Conservation (phyloP, 2,113 vertebrate genomes). For the Plecturocebus donacophilus region DNA sequence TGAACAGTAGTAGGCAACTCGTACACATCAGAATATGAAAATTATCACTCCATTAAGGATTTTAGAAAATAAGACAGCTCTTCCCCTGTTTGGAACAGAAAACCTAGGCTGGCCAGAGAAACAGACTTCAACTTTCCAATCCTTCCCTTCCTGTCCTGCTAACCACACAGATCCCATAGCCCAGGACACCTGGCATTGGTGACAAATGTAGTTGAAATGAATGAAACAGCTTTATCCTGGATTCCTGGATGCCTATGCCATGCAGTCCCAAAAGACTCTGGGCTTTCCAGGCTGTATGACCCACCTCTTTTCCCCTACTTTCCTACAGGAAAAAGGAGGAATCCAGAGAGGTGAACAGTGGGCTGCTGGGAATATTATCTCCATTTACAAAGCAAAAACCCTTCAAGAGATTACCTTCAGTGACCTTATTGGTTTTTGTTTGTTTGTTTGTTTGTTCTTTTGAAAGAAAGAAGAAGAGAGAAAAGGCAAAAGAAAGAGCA, state of each 20-base stretch:
- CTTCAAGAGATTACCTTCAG: conserved; percentile 15
- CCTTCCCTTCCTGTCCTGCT: not conserved
- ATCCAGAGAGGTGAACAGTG: not conserved
- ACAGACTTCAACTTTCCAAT: not conserved
- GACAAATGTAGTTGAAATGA: not conserved
- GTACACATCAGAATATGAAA: conserved; percentile 46
- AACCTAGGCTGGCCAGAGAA: not conserved
- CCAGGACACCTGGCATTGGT: not conserved
- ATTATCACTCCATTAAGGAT: not conserved
- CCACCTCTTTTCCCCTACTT: not conserved
- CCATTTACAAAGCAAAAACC: conserved; percentile 64
- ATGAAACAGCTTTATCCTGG: conserved; percentile 25
- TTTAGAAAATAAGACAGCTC: conserved; percentile 39
- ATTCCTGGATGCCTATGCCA: conserved; percentile 12
- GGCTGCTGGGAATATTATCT: conserved; percentile 37
- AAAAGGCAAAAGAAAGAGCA: no score
- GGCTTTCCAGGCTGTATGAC: not conserved
- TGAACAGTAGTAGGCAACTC: not conserved
- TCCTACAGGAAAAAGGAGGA: conserved; percentile 46
- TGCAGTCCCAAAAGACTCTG: conserved; percentile 7
- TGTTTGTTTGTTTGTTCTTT: no score
- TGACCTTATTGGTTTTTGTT: no score
- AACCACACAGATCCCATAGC: not conserved
- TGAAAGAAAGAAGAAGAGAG: no score
- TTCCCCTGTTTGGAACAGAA: conserved; percentile 15